Base-by-base conservation (phyloP, 2,797 vertebrate species). In the Chaenodraco wilsoni region DNA sequence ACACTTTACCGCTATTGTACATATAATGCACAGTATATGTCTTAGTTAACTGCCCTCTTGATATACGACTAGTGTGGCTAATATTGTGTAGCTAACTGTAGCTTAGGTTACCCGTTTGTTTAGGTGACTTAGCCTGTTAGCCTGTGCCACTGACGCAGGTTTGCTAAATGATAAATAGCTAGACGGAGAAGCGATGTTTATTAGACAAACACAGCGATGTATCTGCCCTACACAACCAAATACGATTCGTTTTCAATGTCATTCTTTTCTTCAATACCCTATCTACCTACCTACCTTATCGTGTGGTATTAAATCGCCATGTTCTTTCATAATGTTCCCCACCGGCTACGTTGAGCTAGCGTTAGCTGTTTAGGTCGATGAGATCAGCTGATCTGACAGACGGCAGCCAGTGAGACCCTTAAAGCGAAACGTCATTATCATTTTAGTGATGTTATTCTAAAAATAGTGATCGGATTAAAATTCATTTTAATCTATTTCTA, bases 301-400 rank as follows among this genome's bases (percentile, higher is more conserved):
- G 27, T 0, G 11, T 7, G 7, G 11, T 13, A 21, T 64, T 57
- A 81, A 41, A 44, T 1, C 16, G 11, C 15, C 65, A 50, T 59
- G 45, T 76, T 68, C 69, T 43, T 61, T 70, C 81, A 87, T 83
- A 72, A 69, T 75, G 83, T 62, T 19, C 2, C 12, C n/a, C 46
- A 50, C 8, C 70, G 52, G 84, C 79, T 75, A 68, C 51, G 78
- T 21, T 33, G 16, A 50, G 79, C 81, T 83, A 87, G 63, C 65
- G 49, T 58, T 81, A 77, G 78, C 86, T 64, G 81, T 84, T 85
- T 52, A 65, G 79, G 64, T 85, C 3, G 52, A 41, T 1, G 72
- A 69, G 84, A 81, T 91, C 90, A 92, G 90, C 87, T 92, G 91
- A 75, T 82, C 58, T 9, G 48, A 64, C 67, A 3, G 19, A 49